phyloP scores from a whole-genome alignment of 2,888 invertebrate genomes.

The Cephonodes hylas region DNA sequence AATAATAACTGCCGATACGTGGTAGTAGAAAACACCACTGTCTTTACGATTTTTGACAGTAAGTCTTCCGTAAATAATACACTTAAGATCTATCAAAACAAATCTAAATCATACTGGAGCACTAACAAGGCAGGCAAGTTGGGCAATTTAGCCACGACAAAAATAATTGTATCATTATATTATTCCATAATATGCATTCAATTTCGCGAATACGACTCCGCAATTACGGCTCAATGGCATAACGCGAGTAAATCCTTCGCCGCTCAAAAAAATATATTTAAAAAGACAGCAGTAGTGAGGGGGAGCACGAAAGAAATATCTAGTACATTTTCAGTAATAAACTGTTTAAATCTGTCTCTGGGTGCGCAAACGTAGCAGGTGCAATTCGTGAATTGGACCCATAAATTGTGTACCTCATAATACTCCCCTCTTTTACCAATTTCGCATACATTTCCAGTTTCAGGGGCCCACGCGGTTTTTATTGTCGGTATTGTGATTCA shows the following conservation, averaged over 20 bases:
- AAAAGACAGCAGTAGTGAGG: not conserved
- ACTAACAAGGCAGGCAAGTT: too few species aligned
- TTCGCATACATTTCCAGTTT: slow-evolving; percentile 46
- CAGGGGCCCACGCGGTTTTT: slow-evolving; percentile 13
- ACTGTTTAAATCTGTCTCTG: slow-evolving; percentile 34
- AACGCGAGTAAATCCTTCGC: not conserved
- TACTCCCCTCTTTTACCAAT: slow-evolving; percentile 56
- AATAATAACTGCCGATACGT: too few species aligned
- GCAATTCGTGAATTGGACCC: slow-evolving; percentile 50
- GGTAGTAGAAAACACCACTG: too few species aligned
- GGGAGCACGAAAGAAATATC: not conserved
- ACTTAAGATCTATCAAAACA: too few species aligned
- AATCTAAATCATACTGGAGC: too few species aligned
- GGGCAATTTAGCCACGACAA: too few species aligned
- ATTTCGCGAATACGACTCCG: too few species aligned
- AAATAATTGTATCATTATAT: too few species aligned
- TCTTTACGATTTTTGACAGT: too few species aligned
- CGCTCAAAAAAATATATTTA: not conserved
- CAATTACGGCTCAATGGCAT: not conserved
- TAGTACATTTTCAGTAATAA: not conserved
- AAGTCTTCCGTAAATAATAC: too few species aligned
- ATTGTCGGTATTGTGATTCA: not conserved
- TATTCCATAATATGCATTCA: too few species aligned
- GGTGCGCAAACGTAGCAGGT: slow-evolving; percentile 44
- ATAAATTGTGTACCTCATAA: slow-evolving; percentile 64